A percentile compares a stretch with the other conserved stretches of the same genome.
phyloP scores from a whole-genome alignment of 1,140 invertebrate species.

The Aradophagus sp. region DNA sequence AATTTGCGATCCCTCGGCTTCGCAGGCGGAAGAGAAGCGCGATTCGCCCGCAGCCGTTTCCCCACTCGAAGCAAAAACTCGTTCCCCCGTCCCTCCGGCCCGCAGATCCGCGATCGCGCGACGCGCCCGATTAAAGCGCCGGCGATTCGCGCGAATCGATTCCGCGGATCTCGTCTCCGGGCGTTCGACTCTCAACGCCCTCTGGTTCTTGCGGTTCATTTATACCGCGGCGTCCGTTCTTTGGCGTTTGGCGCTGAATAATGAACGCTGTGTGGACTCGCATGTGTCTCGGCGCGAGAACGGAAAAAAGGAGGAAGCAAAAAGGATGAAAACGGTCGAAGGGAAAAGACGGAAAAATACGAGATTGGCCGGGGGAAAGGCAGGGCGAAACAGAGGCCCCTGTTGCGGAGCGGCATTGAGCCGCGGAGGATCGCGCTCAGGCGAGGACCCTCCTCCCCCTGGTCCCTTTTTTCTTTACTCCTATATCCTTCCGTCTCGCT shows the following conservation, averaged over 20 bases:
- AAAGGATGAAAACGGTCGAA: constrained; percentile 18
- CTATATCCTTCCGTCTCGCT: constrained; percentile 24
- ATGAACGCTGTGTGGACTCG: constrained; percentile 35
- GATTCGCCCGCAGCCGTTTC: no score
- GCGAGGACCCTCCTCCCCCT: constrained; percentile 36
- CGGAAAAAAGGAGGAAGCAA: constrained; percentile 19
- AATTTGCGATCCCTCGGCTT: constrained; percentile 6
- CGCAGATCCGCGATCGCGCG: constrained; percentile 12
- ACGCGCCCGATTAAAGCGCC: constrained; percentile 19
- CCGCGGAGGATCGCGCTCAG: constrained; percentile 61
- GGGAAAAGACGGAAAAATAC: constrained; percentile 27
- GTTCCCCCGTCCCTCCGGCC: no score
- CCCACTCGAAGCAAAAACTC: not conserved
- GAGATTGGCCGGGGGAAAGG: constrained; percentile 37
- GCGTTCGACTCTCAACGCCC: constrained; percentile 10
- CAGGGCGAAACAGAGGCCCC: constrained; percentile 30
- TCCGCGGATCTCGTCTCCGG: constrained; percentile 18
- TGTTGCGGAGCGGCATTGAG: constrained; percentile 64
- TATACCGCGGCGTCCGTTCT: constrained; percentile 33
- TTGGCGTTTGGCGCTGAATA: constrained; percentile 48
- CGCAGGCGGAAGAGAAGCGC: no score
- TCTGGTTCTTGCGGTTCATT: constrained; percentile 43
- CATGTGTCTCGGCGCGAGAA: constrained; percentile 20
- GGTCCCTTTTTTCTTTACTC: no score
- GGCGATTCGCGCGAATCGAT: constrained; percentile 30